A percentile compares a stretch with the other conserved stretches of the same genome.
phyloP scores from a whole-genome alignment of 2,113 vertebrate species.

The Paratilapia polleni region DNA sequence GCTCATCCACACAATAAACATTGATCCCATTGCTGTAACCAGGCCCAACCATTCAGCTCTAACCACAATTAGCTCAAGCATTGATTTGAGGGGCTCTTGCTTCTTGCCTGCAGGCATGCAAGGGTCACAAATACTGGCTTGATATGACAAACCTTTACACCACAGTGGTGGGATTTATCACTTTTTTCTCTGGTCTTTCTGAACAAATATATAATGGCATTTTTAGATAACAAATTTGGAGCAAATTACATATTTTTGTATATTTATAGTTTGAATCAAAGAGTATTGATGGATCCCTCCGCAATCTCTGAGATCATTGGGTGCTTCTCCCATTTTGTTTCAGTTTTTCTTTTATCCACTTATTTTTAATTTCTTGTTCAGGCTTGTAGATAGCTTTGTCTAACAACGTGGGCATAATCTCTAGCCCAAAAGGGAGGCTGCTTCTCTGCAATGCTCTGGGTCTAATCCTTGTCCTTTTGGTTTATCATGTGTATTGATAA shows the following conservation, averaged over 20 bases:
- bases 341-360: too few relatives aligned
- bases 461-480: too few relatives aligned
- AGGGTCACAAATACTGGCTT: constrained; percentile 10
- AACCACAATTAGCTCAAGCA: constrained; percentile 88
- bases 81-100: constrained; percentile 56
- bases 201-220: neutral
- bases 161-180: neutral
- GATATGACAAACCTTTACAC: constrained; percentile 7
- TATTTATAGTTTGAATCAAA: too few relatives aligned
- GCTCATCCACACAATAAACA: constrained; percentile 94
- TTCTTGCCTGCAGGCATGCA: constrained; percentile 55
- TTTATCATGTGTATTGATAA: too few relatives aligned
- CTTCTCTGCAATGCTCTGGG: too few relatives aligned
- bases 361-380: too few relatives aligned
- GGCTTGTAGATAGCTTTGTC: too few relatives aligned
- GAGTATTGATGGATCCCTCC: neutral
- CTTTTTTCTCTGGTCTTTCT: neutral
- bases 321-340: too few relatives aligned
- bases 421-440: too few relatives aligned
- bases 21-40: constrained; percentile 88
- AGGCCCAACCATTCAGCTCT: constrained; percentile 80
- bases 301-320: neutral
- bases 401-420: too few relatives aligned
- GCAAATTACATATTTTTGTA: too few relatives aligned
- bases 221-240: too few relatives aligned